Conservation (phyloP, 2,888 invertebrate genomes). For the Sipha maydis region DNA sequence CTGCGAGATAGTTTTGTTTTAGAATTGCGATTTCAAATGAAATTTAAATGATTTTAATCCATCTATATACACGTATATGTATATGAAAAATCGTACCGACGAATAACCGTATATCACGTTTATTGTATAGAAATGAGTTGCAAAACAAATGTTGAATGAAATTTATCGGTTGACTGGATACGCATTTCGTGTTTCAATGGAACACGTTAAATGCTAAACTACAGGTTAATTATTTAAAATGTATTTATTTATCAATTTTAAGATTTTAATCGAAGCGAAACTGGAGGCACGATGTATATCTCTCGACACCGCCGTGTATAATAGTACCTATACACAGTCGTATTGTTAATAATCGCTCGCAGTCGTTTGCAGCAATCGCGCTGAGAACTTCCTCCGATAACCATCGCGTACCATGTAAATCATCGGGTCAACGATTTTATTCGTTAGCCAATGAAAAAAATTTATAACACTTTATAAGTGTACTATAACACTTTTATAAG, state of each 20-base stretch:
- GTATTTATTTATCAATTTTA: slow-evolving; percentile 18
- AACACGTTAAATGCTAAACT: slow-evolving; percentile 37
- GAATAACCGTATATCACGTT: not conserved
- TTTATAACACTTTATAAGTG: too few relatives aligned
- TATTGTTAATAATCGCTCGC: not conserved
- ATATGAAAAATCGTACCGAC: too few relatives aligned
- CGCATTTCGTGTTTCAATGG: not conserved
- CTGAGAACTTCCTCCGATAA: slow-evolving; percentile 5
- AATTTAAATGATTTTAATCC: slow-evolving; percentile 9
- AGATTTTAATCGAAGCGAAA: slow-evolving; percentile 44
- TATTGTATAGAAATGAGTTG: not conserved
- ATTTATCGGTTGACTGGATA: slow-evolving; percentile 20
- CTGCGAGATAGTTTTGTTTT: not conserved
- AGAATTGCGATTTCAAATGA: not conserved
- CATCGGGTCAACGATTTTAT: not conserved
- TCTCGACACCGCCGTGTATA: not conserved
- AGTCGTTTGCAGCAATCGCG: not conserved
- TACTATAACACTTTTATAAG: not conserved
- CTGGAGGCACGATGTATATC: slow-evolving; percentile 1
- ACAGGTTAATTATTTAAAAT: slow-evolving; percentile 31
- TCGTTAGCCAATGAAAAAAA: too few relatives aligned
- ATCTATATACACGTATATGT: too few relatives aligned
- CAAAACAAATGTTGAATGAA: not conserved
- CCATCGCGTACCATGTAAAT: not conserved
- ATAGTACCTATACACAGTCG: not conserved